Conservation (phyloP, 2,113 vertebrate species). For the Rattus norvegicus region DNA sequence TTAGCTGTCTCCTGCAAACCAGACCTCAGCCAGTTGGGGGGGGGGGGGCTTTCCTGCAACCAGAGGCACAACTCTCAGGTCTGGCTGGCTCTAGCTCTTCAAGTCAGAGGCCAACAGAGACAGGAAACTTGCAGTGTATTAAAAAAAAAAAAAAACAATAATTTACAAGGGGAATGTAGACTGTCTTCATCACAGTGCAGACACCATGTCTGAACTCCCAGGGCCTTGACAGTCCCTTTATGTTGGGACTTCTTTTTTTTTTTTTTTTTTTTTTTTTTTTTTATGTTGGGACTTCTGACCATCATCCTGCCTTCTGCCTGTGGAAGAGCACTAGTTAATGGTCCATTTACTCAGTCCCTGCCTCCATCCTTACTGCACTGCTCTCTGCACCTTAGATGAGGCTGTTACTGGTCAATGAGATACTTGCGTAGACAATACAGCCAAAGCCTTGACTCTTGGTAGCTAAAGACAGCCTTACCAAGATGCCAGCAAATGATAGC, state of each 20-base stretch:
- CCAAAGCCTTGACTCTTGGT: not conserved
- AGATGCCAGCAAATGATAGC: not conserved
- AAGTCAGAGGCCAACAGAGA: not conserved
- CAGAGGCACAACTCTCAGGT: not conserved
- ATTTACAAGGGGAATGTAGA: not conserved
- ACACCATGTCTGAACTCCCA: not conserved
- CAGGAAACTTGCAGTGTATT: not conserved
- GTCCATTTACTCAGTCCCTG: not conserved
- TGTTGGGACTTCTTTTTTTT: not conserved
- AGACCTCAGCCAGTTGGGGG: not conserved
- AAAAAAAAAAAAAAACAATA: not conserved
- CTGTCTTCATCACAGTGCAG: not conserved
- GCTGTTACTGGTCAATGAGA: not conserved
- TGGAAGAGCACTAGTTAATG: no score
- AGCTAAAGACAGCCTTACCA: not conserved
- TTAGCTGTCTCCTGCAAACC: not conserved
- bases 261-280: no score
- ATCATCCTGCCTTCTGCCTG: not conserved
- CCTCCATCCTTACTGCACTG: fast-evolving
- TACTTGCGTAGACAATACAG: not conserved
- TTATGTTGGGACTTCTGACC: not conserved
- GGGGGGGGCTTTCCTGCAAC: not conserved
- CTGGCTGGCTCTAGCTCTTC: not conserved
- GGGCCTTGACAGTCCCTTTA: not conserved
- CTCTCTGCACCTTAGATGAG: fast-evolving